These are phyloP conservation scores for Bombus soroeensis DNA, from an alignment of 1,140 invertebrate genomes.

Conservation along the genomic window DNA sequence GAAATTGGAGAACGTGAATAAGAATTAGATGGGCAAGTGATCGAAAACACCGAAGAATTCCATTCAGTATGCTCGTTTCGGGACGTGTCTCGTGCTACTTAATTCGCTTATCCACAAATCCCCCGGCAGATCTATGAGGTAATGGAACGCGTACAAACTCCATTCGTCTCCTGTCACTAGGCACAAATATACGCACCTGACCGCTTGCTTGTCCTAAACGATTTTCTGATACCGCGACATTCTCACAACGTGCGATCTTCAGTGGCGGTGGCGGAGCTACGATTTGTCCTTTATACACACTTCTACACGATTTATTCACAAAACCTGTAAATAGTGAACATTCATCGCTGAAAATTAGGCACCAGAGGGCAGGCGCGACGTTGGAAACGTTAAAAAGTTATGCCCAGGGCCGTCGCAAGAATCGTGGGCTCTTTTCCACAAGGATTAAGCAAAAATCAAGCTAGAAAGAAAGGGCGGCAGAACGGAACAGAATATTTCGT, in stretches of 20 bases:
- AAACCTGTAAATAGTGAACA: slow-evolving; percentile 74
- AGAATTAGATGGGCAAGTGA: neutral
- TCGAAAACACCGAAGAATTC: neutral
- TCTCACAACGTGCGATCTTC: slow-evolving; percentile 50
- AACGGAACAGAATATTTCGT: slow-evolving; percentile 44
- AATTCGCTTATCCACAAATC: slow-evolving; percentile 50
- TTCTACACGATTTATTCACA: slow-evolving; percentile 67
- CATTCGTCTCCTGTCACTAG: slow-evolving; percentile 48
- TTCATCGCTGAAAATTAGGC: slow-evolving; percentile 77
- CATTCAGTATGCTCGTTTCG: slow-evolving; percentile 24
- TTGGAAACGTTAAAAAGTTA: slow-evolving; percentile 76
- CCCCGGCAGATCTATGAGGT: slow-evolving; percentile 43
- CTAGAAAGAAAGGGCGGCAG: slow-evolving; percentile 1
- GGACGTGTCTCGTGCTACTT: slow-evolving; percentile 48
- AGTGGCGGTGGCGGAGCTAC: slow-evolving; percentile 27
- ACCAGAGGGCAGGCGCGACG: slow-evolving; percentile 78
- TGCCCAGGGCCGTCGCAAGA: slow-evolving; percentile 69
- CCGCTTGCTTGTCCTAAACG: slow-evolving; percentile 54
- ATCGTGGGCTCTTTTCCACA: slow-evolving; percentile 12
- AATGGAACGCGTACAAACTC: slow-evolving; percentile 47
- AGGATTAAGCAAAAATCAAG: slow-evolving; percentile 27
- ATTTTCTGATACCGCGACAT: slow-evolving; percentile 55
- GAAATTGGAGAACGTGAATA: neutral
- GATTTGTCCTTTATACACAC: slow-evolving; percentile 52
- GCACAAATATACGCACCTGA: slow-evolving; percentile 58